Conservation (phyloP, 2,888 invertebrate species). For the Scaptomyza flava region DNA sequence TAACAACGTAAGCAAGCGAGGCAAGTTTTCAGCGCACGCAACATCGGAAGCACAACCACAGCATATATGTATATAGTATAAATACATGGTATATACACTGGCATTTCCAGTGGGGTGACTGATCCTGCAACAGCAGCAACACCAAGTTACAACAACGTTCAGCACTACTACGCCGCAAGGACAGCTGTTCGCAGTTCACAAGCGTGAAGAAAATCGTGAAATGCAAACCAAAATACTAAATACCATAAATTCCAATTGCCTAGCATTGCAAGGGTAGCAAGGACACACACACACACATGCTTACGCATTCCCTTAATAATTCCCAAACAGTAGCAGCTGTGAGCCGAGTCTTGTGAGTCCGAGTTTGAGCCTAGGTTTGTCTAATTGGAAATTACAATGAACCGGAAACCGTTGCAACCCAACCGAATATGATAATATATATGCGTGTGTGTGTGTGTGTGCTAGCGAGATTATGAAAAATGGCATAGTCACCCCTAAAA, state of each 20-base stretch:
- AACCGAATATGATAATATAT: constrained; percentile 50
- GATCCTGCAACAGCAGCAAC: constrained; percentile 40
- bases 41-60: no score
- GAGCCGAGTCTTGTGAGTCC: constrained; percentile 4
- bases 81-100: constrained; percentile 5
- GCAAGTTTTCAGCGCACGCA: not conserved
- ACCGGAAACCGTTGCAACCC: constrained; percentile 55
- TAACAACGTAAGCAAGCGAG: constrained; percentile 10
- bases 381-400: constrained; percentile 74
- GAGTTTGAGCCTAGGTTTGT: constrained; percentile 35
- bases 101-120: constrained; percentile 52
- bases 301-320: constrained; percentile 60
- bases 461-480: constrained; percentile 59
- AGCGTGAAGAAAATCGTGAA: constrained; percentile 45
- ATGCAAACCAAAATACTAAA: constrained; percentile 57
- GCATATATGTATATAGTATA: not conserved
- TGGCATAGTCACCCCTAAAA: constrained; percentile 65
- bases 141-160: not conserved
- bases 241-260: constrained; percentile 72
- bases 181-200: constrained; percentile 59
- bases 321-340: constrained; percentile 44
- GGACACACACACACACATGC: constrained; percentile 22
- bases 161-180: not conserved
- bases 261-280: constrained; percentile 45
- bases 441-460: constrained; percentile 5